Base-by-base conservation (phyloP, 1,140 invertebrate genomes). In the Musca vetustissima region DNA sequence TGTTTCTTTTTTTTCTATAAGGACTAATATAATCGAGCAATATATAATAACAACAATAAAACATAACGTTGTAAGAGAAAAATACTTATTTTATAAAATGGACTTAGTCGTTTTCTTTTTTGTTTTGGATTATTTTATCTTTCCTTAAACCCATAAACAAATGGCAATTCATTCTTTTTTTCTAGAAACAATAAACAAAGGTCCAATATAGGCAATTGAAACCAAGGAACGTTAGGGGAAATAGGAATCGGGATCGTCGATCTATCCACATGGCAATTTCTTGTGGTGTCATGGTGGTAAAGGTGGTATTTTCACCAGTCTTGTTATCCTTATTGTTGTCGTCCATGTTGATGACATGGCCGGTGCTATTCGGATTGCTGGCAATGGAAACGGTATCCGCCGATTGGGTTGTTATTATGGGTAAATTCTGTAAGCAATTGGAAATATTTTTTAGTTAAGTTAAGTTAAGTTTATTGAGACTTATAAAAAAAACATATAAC, bases 171-270 rank as follows among this genome's bases (percentile, higher is more conserved):
- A 8, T 28, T 11, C 36, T 8, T 19, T 19, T 72, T n/a, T n/a
- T n/a, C n/a, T 74, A 82, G 67, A 82, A 76, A 61, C 74, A 76
- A 57, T 81, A 82, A 64, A 93, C 91, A 75, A 93, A 93, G 28
- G 90, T 89, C 93, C 93, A 95, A 73, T 94, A 95, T 64, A 94
- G 85, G 52, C 91, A 86, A 78, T 95, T 95, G 76, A 94, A 95
- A 53, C 93, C 85, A 11, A 94, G 72, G 77, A 95, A 95, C 43
- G 89, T 84, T 14, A 89, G 78, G 0, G 93, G 93, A 76, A 95
- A 95, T 4, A 92, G 81, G 17, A 93, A 83, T 24, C 93, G 86
- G 17, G 92, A 92, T 4, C 92, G 85, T 57, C 80, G 65, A 57
- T 95, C 93, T 49, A 95, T 93, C 92, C 92, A 93, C 66, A 90